A percentile compares a stretch with the other conserved stretches of the same genome.
These are phyloP conservation scores for Teleogryllus oceanicus DNA, from an alignment of 2,888 invertebrate species.

Conservation along the genomic window DNA sequence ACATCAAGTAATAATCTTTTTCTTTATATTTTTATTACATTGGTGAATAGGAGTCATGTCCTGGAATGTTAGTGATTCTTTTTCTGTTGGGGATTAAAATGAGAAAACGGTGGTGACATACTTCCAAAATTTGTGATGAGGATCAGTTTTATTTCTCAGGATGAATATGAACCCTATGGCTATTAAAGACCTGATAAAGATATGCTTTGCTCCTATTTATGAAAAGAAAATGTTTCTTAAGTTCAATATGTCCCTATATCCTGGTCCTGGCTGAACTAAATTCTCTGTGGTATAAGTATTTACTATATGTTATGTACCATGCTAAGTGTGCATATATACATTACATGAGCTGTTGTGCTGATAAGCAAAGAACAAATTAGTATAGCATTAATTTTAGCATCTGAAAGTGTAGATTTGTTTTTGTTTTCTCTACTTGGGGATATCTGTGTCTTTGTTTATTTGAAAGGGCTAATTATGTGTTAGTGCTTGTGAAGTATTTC, in stretches of 20 bases:
- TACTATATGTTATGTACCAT: slow-evolving; percentile 7
- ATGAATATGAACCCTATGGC: too few species aligned
- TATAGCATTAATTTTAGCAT: not conserved
- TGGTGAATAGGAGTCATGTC: too few species aligned
- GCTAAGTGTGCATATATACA: not conserved
- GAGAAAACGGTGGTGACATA: not conserved
- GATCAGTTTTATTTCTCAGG: not conserved
- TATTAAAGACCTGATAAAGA: not conserved
- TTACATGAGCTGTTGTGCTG: not conserved
- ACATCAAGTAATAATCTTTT: too few species aligned
- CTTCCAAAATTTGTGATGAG: not conserved
- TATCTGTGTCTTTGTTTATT: slow-evolving; percentile 1
- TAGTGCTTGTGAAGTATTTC: not conserved
- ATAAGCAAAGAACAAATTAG: slow-evolving; percentile 7
- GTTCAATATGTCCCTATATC: not conserved
- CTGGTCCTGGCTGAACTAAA: not conserved
- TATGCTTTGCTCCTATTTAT: slow-evolving; percentile 8
- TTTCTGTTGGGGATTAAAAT: too few species aligned
- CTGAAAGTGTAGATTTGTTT: not conserved
- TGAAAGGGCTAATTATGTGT: not conserved
- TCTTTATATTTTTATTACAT: too few species aligned
- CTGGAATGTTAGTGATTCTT: too few species aligned
- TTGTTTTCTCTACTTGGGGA: slow-evolving; percentile 5
- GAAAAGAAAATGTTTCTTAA: not conserved
- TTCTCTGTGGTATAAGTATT: not conserved